Percentiles rank a stretch among this genome's conserved stretches.
phyloP scores from a whole-genome alignment of 2,888 invertebrate genomes.

The Philonicus albiceps region DNA sequence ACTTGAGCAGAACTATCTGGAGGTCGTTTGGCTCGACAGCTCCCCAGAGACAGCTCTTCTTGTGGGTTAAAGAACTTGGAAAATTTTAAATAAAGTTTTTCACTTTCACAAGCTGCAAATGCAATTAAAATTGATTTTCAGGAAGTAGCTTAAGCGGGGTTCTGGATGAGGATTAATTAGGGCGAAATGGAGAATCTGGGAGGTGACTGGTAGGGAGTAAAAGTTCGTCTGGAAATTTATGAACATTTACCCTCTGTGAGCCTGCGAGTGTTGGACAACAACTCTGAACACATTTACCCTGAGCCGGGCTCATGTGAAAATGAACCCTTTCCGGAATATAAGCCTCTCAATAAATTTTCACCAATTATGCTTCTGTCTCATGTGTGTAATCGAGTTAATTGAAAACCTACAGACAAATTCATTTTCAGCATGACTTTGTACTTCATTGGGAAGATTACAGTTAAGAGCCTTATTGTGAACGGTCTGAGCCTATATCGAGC shows the following conservation, averaged over 20 bases:
- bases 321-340: not conserved
- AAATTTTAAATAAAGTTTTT: slow-evolving; percentile 1
- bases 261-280: not conserved
- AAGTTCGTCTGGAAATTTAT: not conserved
- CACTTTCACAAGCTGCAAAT: not conserved
- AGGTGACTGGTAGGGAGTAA: not conserved
- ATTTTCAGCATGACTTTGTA: slow-evolving; percentile 13
- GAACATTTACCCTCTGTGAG: not conserved
- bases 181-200: not conserved
- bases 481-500: not conserved
- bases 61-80: not conserved
- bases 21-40: not conserved
- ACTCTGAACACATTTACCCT: not conserved
- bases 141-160: not conserved
- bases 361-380: not conserved
- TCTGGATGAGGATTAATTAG: not conserved
- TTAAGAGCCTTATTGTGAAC: slow-evolving; percentile 11
- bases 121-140: slow-evolving; percentile 10
- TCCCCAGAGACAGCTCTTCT: not conserved
- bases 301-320: not conserved
- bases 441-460: slow-evolving; percentile 17
- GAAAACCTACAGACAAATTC: slow-evolving; percentile 1
- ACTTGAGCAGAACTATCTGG: not conserved
- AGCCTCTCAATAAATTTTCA: slow-evolving; percentile 3
- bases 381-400: slow-evolving; percentile 26